Conservation (phyloP, 1,140 invertebrate genomes). For the Elysia chlorotica region DNA sequence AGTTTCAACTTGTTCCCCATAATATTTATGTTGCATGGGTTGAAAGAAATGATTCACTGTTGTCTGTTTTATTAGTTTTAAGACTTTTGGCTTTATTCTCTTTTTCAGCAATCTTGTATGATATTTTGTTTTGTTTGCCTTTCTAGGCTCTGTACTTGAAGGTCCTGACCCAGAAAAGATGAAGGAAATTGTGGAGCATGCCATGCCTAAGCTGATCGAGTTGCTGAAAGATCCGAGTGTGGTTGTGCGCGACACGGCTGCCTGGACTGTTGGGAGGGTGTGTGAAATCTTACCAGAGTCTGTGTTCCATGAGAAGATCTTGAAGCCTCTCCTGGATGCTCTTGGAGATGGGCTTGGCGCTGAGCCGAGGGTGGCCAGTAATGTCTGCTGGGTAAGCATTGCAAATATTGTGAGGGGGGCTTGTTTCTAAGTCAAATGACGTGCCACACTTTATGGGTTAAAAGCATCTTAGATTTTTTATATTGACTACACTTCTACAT, state of each 20-base stretch:
- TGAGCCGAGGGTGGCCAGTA: conserved; percentile 94
- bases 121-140: too few relatives aligned
- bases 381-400: conserved; percentile 96
- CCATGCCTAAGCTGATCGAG: conserved; percentile 92
- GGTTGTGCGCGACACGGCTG: conserved; percentile 93
- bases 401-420: too few relatives aligned
- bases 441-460: too few relatives aligned
- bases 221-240: conserved; percentile 87
- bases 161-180: conserved; percentile 87
- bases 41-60: too few relatives aligned
- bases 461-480: too few relatives aligned
- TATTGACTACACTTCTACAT: too few relatives aligned
- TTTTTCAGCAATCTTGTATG: too few relatives aligned
- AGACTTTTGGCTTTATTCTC: too few relatives aligned
- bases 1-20: too few relatives aligned
- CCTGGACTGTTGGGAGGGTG: conserved; percentile 97
- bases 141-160: conserved; percentile 83
- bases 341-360: conserved; percentile 83
- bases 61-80: too few relatives aligned
- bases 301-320: conserved; percentile 81
- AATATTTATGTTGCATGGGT: too few relatives aligned
- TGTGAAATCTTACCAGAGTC: conserved; percentile 97
- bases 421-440: too few relatives aligned
- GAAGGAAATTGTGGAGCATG: conserved; percentile 93
- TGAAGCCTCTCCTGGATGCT: conserved; percentile 83